Conservation (phyloP, 2,888 invertebrate genomes). For the Octodonta nipae region DNA sequence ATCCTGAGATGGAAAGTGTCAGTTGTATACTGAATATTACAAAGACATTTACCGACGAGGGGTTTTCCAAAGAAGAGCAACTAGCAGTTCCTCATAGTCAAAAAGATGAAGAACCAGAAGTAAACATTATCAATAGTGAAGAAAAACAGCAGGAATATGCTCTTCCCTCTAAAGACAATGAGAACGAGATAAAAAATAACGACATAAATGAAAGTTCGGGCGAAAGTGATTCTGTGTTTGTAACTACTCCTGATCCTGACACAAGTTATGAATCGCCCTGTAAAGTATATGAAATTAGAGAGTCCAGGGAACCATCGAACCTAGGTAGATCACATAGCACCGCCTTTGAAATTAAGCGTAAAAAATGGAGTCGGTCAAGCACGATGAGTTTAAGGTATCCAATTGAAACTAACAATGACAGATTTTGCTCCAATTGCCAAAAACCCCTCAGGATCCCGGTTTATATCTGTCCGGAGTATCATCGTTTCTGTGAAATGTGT, state of each 20-base stretch:
- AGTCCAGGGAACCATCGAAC: background rate
- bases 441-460: constrained; percentile 21
- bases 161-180: too few species aligned
- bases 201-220: constrained; percentile 5
- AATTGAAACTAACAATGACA: constrained; percentile 16
- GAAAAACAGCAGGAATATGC: too few species aligned
- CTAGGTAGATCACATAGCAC: constrained; percentile 16
- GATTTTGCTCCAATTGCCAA: constrained; percentile 18
- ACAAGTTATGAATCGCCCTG: too few species aligned
- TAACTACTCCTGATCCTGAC: background rate
- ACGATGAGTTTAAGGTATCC: constrained; percentile 16
- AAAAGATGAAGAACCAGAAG: too few species aligned
- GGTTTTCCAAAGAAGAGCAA: constrained; percentile 1
- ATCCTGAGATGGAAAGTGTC: constrained; percentile 8
- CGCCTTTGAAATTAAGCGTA: constrained; percentile 11
- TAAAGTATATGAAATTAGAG: too few species aligned
- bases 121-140: too few species aligned
- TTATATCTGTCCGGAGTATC: constrained; percentile 19
- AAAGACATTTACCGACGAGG: constrained; percentile 6
- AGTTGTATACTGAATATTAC: constrained; percentile 14
- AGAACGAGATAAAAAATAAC: too few species aligned
- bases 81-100: too few species aligned
- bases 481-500: constrained; percentile 22
- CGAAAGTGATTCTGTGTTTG: constrained; percentile 7
- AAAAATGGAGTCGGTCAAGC: constrained; percentile 13